Evolutionary conservation across 2,888 invertebrate genomes (phyloP).

Genomic region (Pollenia labialis): DNA sequence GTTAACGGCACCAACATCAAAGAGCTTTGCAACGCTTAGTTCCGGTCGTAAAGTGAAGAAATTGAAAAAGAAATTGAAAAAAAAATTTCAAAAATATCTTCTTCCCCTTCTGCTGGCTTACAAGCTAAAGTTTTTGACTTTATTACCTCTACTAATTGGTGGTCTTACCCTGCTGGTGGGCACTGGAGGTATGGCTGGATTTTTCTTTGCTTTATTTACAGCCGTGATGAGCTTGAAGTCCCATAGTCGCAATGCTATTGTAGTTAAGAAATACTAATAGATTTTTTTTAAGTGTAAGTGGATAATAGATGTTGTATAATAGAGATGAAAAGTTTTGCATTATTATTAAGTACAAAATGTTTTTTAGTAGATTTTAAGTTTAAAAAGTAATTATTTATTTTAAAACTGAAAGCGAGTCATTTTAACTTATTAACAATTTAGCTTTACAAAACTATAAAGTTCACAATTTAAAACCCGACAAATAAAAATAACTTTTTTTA

Average conservation of each 20-base stretch:
- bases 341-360: not conserved
- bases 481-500: too few species aligned
- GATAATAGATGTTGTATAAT: not conserved
- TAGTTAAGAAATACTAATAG: constrained; percentile 75
- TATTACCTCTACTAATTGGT: constrained; percentile 91
- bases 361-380: too few species aligned
- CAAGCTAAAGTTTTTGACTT: constrained; percentile 91
- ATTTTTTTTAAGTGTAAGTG: not conserved
- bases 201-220: constrained; percentile 94
- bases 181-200: constrained; percentile 92
- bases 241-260: constrained; percentile 75
- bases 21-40: constrained; percentile 7
- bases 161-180: constrained; percentile 89
- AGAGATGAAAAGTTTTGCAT: not conserved
- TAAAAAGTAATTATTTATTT: too few species aligned
- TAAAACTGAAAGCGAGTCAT: too few species aligned
- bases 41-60: constrained; percentile 84
- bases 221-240: constrained; percentile 88
- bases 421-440: too few species aligned
- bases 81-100: constrained; percentile 88
- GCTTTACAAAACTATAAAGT: too few species aligned
- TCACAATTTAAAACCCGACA: too few species aligned
- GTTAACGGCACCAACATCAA: constrained; percentile 3
- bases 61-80: constrained; percentile 84
- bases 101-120: constrained; percentile 92